Conservation (phyloP, 2,113 vertebrate species). For the Zosterops pallidus region DNA sequence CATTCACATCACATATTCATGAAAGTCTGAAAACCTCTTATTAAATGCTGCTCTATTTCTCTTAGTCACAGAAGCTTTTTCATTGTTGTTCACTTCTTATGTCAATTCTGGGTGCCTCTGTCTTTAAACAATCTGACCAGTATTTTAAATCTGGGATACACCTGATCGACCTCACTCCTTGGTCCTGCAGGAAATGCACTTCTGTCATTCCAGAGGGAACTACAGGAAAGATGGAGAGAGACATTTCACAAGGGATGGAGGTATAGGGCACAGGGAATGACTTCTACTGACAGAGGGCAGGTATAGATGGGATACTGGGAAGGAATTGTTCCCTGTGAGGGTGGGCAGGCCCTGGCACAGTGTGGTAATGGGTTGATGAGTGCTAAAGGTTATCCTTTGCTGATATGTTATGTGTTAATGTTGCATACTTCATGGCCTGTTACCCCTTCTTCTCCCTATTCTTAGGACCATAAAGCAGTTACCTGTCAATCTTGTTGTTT, state of each 20-base stretch:
- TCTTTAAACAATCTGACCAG: background rate
- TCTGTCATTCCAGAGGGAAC: background rate
- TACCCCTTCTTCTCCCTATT: no score
- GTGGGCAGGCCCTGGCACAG: background rate
- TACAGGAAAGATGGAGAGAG: background rate
- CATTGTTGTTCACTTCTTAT: background rate
- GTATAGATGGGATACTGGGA: fast-evolving
- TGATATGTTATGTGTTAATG: no score
- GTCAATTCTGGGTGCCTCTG: background rate
- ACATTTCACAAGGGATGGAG: fast-evolving
- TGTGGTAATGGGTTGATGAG: no score
- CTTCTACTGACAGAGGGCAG: background rate
- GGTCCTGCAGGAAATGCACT: background rate
- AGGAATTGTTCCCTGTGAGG: background rate
- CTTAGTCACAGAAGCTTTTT: background rate
- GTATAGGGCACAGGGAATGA: background rate
- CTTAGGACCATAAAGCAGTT: no score
- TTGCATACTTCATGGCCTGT: no score
- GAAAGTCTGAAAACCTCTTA: background rate
- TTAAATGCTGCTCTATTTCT: background rate
- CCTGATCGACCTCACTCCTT: background rate
- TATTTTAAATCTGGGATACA: background rate
- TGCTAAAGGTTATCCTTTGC: no score
- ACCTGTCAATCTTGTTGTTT: no score
- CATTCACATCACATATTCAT: background rate